A percentile compares a stretch with the other conserved stretches of the same genome.
Conservation (phyloP, 2,888 invertebrate genomes). For the Alloscopus bannaensis region DNA sequence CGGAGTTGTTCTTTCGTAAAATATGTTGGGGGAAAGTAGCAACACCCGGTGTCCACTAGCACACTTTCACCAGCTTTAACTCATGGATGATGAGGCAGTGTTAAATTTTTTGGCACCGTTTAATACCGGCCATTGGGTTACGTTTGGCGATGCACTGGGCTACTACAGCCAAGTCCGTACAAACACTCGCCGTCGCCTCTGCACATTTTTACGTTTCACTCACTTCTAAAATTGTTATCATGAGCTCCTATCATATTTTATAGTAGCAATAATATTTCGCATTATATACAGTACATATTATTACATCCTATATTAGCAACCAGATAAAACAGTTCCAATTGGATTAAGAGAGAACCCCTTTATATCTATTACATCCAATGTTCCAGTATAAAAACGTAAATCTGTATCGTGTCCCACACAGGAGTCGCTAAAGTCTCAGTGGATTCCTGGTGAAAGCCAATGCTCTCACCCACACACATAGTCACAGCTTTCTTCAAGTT, state of each 20-base stretch:
- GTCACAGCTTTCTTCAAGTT: neutral
- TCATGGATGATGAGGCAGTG: neutral
- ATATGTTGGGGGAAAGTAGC: neutral
- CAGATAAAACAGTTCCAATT: neutral
- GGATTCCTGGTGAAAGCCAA: neutral
- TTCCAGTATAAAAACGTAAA: neutral
- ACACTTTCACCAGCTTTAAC: neutral
- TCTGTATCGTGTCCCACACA: no score
- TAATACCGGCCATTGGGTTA: slow-evolving; percentile 27
- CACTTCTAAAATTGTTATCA: neutral
- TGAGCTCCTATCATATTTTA: neutral
- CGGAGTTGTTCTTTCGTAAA: neutral
- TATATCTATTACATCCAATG: neutral
- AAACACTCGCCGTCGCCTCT: neutral
- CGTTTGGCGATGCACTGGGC: neutral
- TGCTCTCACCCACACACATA: neutral
- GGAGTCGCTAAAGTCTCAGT: neutral
- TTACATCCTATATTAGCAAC: neutral
- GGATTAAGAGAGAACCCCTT: neutral
- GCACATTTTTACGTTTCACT: neutral
- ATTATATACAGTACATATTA: neutral
- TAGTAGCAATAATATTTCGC: neutral
- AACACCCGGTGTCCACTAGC: neutral
- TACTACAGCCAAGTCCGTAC: neutral
- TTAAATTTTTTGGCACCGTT: slow-evolving; percentile 26